A percentile compares a stretch with the other conserved stretches of the same genome.
Evolutionary conservation across 2,113 vertebrate species (phyloP).

Genomic region (Telmatochromis sp.): DNA sequence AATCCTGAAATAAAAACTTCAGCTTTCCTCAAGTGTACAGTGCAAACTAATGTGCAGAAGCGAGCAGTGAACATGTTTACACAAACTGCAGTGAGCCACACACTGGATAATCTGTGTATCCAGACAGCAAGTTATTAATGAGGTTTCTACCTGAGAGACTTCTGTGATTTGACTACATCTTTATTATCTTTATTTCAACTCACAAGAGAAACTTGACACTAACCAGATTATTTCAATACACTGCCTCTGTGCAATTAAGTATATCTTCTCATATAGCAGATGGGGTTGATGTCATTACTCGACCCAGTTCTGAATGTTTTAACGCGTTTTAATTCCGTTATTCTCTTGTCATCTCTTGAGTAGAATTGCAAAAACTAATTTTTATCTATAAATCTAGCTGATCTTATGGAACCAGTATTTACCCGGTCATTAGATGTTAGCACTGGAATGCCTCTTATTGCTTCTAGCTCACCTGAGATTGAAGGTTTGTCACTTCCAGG

Average conservation of each 20-base stretch:
- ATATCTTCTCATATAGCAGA: background rate
- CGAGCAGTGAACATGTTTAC: background rate
- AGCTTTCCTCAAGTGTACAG: background rate
- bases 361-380: background rate
- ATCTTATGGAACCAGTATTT: background rate
- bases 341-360: background rate
- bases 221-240: background rate
- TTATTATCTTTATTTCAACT: background rate
- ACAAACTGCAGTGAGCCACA: background rate
- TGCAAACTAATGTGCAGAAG: background rate
- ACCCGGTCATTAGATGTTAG: background rate
- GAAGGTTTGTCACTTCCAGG: background rate
- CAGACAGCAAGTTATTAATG: background rate
- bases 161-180: background rate
- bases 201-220: background rate
- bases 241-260: background rate
- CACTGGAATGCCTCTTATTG: background rate
- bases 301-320: background rate
- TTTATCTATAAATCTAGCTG: background rate
- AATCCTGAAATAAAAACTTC: background rate
- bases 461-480: background rate
- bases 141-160: background rate
- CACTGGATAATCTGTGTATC: background rate
- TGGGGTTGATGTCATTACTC: background rate
- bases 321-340: accelerated